Percentiles rank a stretch among this genome's conserved stretches.
Conservation (phyloP, 2,888 invertebrate species). For the Ceriagrion tenellum region DNA sequence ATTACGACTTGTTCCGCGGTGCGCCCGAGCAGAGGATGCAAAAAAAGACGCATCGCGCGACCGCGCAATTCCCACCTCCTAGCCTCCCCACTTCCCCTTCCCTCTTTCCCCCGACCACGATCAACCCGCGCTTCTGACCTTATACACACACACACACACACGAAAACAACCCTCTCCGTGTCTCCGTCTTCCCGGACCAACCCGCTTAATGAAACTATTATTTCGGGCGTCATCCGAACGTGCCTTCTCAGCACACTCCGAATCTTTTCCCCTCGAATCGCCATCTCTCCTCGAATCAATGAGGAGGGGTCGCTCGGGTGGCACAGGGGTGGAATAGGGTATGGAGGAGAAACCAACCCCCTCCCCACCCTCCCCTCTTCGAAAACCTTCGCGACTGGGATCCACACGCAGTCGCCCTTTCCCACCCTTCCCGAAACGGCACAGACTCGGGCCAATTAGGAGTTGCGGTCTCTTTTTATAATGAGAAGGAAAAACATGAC, state of each 20-base stretch:
- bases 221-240: neutral
- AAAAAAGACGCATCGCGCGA: too few species aligned
- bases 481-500: constrained; percentile 28
- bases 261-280: neutral
- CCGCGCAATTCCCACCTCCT: neutral
- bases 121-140: neutral
- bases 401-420: too few species aligned
- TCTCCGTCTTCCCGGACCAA: neutral
- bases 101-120: neutral
- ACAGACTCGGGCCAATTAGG: constrained; percentile 31
- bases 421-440: neutral
- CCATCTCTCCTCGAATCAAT: neutral
- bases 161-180: neutral
- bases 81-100: neutral
- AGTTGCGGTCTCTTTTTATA: constrained; percentile 3
- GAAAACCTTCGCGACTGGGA: too few species aligned
- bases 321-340: too few species aligned
- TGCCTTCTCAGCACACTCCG: neutral
- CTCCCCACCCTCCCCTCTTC: too few species aligned
- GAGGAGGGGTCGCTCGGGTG: neutral
- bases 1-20: too few species aligned
- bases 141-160: too few species aligned
- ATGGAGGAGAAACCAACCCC: too few species aligned
- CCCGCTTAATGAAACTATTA: neutral
- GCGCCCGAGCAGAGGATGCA: too few species aligned